These are phyloP conservation scores for Drosophila ezoana DNA, from an alignment of 2,888 invertebrate species.

Conservation along the genomic window DNA sequence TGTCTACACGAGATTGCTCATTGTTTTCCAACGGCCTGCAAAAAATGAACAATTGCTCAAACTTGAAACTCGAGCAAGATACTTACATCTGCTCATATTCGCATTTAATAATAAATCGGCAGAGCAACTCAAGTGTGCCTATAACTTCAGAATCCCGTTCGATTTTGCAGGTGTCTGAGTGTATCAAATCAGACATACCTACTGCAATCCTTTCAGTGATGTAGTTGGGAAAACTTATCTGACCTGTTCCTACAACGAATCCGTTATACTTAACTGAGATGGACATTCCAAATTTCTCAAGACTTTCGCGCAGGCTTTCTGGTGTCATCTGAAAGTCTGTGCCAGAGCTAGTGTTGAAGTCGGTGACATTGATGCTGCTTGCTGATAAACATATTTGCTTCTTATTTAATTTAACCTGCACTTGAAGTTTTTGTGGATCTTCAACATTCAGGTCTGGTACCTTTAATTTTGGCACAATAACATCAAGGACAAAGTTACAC, in stretches of 20 bases:
- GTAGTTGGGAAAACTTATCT: constrained; percentile 61
- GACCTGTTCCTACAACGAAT: constrained; percentile 57
- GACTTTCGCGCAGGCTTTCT: constrained; percentile 40
- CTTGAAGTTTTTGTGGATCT: constrained; percentile 50
- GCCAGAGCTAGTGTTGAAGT: constrained; percentile 68
- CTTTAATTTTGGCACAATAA: constrained; percentile 65
- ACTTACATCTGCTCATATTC: constrained; percentile 27
- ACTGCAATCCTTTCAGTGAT: constrained; percentile 55
- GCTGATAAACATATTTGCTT: constrained; percentile 58
- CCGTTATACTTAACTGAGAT: constrained; percentile 54
- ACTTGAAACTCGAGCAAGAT: no score
- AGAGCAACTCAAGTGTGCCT: constrained; percentile 60
- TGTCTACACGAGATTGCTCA: constrained; percentile 43
- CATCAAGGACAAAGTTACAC: constrained; percentile 64
- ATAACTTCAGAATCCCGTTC: constrained; percentile 24
- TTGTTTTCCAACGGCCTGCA: not conserved
- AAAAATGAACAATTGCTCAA: not conserved
- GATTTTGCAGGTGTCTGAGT: constrained; percentile 55
- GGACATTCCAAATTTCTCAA: constrained; percentile 64
- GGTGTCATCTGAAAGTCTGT: constrained; percentile 58
- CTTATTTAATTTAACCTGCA: constrained; percentile 61
- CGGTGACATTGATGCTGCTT: constrained; percentile 73
- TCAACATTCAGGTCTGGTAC: constrained; percentile 25
- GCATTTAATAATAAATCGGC: constrained; percentile 70
- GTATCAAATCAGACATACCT: constrained; percentile 54